Percentiles rank a stretch among this genome's conserved stretches.
phyloP scores from a whole-genome alignment of 2,113 vertebrate genomes.

The Vanacampus margaritifer region DNA sequence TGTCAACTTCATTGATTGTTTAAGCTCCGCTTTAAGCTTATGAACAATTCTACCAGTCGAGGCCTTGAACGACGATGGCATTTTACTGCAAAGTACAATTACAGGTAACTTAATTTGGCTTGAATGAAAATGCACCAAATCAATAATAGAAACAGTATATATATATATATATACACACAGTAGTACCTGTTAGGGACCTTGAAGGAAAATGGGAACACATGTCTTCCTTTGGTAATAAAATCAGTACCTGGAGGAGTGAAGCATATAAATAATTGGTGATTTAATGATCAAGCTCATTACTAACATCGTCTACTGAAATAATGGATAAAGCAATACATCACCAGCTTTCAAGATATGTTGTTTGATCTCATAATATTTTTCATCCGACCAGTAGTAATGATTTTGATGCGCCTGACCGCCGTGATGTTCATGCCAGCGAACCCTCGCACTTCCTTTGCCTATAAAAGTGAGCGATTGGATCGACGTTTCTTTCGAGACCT shows the following conservation, averaged over 20 bases:
- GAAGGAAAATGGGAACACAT: slow-evolving; percentile 60
- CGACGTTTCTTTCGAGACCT: slow-evolving; percentile 45
- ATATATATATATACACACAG: background rate
- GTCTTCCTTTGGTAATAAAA: slow-evolving; percentile 46
- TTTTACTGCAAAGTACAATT: slow-evolving; percentile 33
- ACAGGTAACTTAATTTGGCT: too few relatives aligned
- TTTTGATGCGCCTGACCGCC: background rate
- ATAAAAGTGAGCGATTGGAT: slow-evolving; percentile 47
- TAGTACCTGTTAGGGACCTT: slow-evolving; percentile 55
- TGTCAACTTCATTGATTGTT: slow-evolving; percentile 44
- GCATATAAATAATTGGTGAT: background rate
- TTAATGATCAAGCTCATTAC: background rate
- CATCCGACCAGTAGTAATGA: slow-evolving; percentile 44
- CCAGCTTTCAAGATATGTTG: slow-evolving; percentile 55
- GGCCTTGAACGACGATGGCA: slow-evolving; percentile 58
- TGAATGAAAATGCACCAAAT: background rate
- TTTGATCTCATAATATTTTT: slow-evolving; percentile 57
- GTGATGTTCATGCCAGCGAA: slow-evolving; percentile 50
- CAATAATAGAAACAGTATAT: fast-evolving
- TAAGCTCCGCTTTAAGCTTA: slow-evolving; percentile 58
- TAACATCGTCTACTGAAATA: background rate
- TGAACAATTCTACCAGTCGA: slow-evolving; percentile 46
- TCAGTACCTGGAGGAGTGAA: slow-evolving; percentile 37
- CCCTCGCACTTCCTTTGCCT: slow-evolving; percentile 48
- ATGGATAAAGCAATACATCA: slow-evolving; percentile 30